Conservation (phyloP, 2,797 vertebrate species). For the Sebastes hubbsi region DNA sequence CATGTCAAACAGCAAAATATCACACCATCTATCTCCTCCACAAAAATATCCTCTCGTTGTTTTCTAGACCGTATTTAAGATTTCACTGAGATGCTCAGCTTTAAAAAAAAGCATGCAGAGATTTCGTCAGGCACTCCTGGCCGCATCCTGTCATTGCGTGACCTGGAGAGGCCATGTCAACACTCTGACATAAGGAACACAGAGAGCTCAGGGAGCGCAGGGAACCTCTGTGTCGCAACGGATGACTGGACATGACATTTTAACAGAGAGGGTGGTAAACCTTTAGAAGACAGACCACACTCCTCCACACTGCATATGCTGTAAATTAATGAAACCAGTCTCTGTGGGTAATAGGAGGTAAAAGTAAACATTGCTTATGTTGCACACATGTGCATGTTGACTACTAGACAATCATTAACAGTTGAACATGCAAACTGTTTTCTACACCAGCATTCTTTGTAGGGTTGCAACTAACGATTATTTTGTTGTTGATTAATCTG, state of each 20-base stretch:
- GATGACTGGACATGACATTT: conserved; percentile 76
- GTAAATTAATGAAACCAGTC: conserved; percentile 69
- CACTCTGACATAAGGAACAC: conserved; percentile 74
- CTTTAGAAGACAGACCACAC: conserved; percentile 39
- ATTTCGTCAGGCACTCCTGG: conserved; percentile 40
- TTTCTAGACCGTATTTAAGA: conserved; percentile 7
- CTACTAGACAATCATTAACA: neutral
- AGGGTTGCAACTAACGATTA: too few species aligned
- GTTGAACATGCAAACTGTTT: neutral
- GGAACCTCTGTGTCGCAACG: conserved; percentile 55
- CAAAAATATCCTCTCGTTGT: conserved; percentile 6
- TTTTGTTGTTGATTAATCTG: too few species aligned
- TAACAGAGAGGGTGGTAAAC: conserved; percentile 56
- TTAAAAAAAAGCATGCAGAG: conserved; percentile 38
- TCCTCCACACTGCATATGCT: conserved; percentile 41
- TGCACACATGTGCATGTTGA: neutral
- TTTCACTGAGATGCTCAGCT: conserved; percentile 27
- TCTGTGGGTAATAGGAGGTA: conserved; percentile 8
- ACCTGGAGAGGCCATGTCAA: conserved; percentile 74
- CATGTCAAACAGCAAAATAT: neutral
- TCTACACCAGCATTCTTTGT: neutral
- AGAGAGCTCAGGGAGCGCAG: conserved; percentile 68
- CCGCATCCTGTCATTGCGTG: conserved; percentile 68
- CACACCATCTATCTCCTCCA: neutral
- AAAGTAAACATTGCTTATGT: neutral